phyloP scores from a whole-genome alignment of 2,888 invertebrate species.

The Oscheius sp. region DNA sequence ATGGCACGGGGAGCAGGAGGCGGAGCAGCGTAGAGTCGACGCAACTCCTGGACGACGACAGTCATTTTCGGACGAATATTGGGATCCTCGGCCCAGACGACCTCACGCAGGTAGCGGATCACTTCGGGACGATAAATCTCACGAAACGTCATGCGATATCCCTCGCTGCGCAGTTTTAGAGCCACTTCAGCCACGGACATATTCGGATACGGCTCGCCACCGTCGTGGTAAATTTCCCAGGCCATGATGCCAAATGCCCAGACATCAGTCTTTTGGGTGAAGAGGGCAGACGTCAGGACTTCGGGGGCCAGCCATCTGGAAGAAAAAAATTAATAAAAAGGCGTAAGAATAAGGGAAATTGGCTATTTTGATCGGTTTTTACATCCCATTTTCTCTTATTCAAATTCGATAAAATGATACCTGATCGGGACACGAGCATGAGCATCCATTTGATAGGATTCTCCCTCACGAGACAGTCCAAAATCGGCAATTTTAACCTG shows the following conservation, averaged over 20 bases:
- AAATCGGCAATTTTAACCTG: slow-evolving; percentile 57
- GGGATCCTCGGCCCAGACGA: slow-evolving; percentile 20
- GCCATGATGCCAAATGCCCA: slow-evolving; percentile 97
- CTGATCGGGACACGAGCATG: slow-evolving; percentile 48
- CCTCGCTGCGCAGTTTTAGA: neutral
- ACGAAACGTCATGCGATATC: slow-evolving; percentile 17
- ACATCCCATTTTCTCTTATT: slow-evolving; percentile 71
- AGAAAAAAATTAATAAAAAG: slow-evolving; percentile 56
- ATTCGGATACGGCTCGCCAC: slow-evolving; percentile 75
- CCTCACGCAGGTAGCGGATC: neutral
- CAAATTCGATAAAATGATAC: neutral
- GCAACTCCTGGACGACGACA: slow-evolving; percentile 6
- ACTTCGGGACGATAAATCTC: neutral
- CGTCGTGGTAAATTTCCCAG: slow-evolving; percentile 98
- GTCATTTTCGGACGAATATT: slow-evolving; percentile 27
- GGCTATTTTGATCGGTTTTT: too few species aligned
- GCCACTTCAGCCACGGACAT: slow-evolving; percentile 44
- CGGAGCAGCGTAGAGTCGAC: too few species aligned
- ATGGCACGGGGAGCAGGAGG: too few species aligned
- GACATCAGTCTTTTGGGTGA: slow-evolving; percentile 95
- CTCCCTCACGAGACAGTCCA: slow-evolving; percentile 52
- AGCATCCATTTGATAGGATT: neutral
- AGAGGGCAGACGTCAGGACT: slow-evolving; percentile 94
- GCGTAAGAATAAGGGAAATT: slow-evolving; percentile 66
- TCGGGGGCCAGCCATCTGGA: slow-evolving; percentile 97